Percentiles rank a stretch among this genome's conserved stretches.
Conservation (phyloP, 2,888 invertebrate genomes). For the Dryobotodes eremita region DNA sequence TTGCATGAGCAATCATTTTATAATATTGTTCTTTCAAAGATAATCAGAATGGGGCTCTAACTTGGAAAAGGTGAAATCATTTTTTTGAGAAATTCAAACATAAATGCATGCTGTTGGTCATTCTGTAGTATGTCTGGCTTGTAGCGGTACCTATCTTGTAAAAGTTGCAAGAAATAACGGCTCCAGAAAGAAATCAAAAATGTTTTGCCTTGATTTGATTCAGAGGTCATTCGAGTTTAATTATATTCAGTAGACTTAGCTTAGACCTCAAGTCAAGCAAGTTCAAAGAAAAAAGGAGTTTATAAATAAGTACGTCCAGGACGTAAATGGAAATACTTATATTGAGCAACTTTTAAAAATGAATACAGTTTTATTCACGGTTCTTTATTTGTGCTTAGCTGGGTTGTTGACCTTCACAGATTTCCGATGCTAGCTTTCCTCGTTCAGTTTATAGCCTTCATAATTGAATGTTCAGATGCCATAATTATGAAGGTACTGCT, state of each 20-base stretch:
- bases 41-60: too few relatives aligned
- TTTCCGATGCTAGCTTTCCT: slow-evolving; percentile 76
- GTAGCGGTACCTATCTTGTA: slow-evolving; percentile 5
- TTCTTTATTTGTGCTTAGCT: slow-evolving; percentile 64
- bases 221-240: slow-evolving; percentile 54
- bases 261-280: slow-evolving; percentile 9
- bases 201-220: slow-evolving; percentile 15
- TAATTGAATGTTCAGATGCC: slow-evolving; percentile 53
- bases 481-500: slow-evolving; percentile 38
- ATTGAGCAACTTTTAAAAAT: slow-evolving; percentile 54
- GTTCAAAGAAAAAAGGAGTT: slow-evolving; percentile 18
- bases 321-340: slow-evolving; percentile 54
- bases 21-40: too few relatives aligned
- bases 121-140: background rate
- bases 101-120: background rate
- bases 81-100: background rate
- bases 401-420: slow-evolving; percentile 71
- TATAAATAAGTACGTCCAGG: slow-evolving; percentile 42
- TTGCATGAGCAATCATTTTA: too few relatives aligned
- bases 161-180: slow-evolving; percentile 20
- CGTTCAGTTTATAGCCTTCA: slow-evolving; percentile 72
- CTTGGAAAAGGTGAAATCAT: background rate
- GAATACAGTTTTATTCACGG: slow-evolving; percentile 50
- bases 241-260: slow-evolving; percentile 37
- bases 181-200: background rate